These are phyloP conservation scores for Scaptomyza parva DNA, from an alignment of 2,888 invertebrate genomes.

Conservation along the genomic window DNA sequence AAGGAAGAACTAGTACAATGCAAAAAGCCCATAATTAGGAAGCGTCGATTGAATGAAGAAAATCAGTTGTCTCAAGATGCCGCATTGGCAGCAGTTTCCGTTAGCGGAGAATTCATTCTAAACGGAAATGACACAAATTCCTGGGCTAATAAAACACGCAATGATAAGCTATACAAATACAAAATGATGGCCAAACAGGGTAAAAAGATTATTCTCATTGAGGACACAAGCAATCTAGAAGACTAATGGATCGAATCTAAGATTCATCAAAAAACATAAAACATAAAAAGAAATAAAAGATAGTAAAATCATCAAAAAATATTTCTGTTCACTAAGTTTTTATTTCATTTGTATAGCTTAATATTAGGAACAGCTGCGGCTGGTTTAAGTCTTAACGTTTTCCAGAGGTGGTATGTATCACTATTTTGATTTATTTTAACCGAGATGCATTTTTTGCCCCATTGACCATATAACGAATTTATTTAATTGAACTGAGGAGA, in stretches of 20 bases:
- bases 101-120: background rate
- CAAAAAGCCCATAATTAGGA: background rate
- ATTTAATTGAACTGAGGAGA: background rate
- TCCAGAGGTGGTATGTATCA: background rate
- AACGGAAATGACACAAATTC: background rate
- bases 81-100: conserved; percentile 2
- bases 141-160: background rate
- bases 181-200: background rate
- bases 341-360: background rate
- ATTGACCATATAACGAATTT: conserved; percentile 57
- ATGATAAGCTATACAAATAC: background rate
- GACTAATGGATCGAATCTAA: background rate
- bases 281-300: background rate
- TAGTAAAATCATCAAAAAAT: background rate
- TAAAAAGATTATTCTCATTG: background rate
- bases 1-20: background rate
- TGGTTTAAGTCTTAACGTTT: background rate
- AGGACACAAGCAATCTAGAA: background rate
- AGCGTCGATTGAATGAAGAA: background rate
- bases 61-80: background rate
- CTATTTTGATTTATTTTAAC: background rate
- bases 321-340: background rate
- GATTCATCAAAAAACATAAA: background rate
- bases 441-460: conserved; percentile 52
- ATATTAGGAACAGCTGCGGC: background rate